Percentiles rank a stretch among this genome's conserved stretches.
Conservation (phyloP, 2,888 invertebrate species). For the Rotaria macrura region DNA sequence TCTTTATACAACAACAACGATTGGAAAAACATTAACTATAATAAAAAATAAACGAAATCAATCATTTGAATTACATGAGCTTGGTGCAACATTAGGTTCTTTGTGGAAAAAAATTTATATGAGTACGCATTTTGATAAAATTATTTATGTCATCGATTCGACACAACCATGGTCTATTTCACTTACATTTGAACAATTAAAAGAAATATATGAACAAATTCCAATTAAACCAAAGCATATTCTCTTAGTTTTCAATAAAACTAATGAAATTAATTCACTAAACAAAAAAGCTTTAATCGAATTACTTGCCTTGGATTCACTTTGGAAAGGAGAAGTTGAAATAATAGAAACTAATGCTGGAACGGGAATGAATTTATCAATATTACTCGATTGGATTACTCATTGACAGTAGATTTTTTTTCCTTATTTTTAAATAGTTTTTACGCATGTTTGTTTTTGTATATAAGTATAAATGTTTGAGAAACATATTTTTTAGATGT, state of each 20-base stretch:
- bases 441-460: neutral
- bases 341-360: neutral
- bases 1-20: neutral
- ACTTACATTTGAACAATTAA: neutral
- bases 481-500: neutral
- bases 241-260: neutral
- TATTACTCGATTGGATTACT: neutral
- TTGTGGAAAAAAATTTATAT: neutral
- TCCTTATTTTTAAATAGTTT: neutral
- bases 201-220: neutral
- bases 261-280: neutral
- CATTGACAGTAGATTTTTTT: neutral
- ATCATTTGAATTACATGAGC: neutral
- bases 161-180: neutral
- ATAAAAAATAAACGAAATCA: neutral
- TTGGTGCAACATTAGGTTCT: neutral
- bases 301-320: neutral
- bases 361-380: neutral
- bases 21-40: neutral
- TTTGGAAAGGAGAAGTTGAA: neutral
- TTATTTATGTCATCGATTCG: constrained; percentile 9
- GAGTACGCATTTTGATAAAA: neutral
- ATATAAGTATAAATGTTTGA: neutral
- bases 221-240: neutral
- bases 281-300: neutral